Base-by-base conservation (phyloP, 2,797 vertebrate species). In the Threskiornis aethiopicus region DNA sequence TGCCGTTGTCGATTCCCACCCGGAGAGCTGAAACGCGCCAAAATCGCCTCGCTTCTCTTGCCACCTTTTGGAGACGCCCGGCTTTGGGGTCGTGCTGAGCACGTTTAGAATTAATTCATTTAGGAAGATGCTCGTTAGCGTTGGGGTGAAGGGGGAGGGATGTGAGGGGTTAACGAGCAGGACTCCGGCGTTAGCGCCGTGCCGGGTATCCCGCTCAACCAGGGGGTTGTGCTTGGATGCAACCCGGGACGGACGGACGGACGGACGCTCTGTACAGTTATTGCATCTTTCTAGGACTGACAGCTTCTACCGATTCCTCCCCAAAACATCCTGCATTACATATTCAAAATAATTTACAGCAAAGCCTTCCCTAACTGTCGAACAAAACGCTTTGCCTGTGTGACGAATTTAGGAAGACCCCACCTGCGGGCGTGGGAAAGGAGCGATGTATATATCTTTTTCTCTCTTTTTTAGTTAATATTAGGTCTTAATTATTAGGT, bases 1-100 rank as follows among this genome's bases (percentile, higher is more conserved):
- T 37, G 0, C 0, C 0, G 22, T 2, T 20, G 11, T 18, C 28
- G n/a, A 1, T 52, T 51, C 76, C 51, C 5, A 13, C 39, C 31
- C 1, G 0, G 44, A 66, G 52, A 37, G 66, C n/a, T 3, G 22
- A 16, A n/a, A 42, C 0, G 0, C 9, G 39, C 79, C 19, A 57
- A 41, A 31, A 17, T 39, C 1, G 0, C 42, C 37, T 37, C 9
- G 46, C 41, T 24, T 9, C 51, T 13, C 49, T 15, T 1, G 5
- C 39, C 18, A 10, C 51, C 33, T 41, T 54, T 7, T 3, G 24
- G 26, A 1, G 7, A 17, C 3, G 1, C 21, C 22, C 33, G 1
- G 58, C 21, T 47, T 5, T 21, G 47, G 57, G 65, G 41, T 12
- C 18, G 58, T 2, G 28, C 28, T 10, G 29, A 19, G 47, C 10